A percentile compares a stretch with the other conserved stretches of the same genome.
phyloP scores from a whole-genome alignment of 2,797 vertebrate species.

The Limnodromus scolopaceus region DNA sequence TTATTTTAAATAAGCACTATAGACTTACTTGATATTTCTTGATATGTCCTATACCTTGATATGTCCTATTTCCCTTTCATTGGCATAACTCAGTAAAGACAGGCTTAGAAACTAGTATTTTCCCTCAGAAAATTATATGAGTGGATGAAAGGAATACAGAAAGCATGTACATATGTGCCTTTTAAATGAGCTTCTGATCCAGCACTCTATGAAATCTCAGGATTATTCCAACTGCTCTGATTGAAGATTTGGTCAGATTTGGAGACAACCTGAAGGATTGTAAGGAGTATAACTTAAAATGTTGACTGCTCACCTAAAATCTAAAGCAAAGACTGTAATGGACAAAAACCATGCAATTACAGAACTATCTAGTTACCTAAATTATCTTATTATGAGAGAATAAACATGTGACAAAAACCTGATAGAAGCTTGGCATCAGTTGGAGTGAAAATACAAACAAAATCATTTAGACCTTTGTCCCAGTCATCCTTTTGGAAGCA shows the following conservation, averaged over 20 bases:
- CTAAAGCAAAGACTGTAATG: not conserved
- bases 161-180: not conserved
- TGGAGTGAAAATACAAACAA: not conserved
- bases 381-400: not conserved
- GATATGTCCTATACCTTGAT: not conserved
- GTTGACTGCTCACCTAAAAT: not conserved
- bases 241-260: not conserved
- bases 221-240: not conserved
- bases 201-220: not conserved
- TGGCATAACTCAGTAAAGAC: not conserved
- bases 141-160: not conserved
- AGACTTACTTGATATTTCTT: not conserved
- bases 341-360: not conserved
- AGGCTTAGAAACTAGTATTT: not conserved
- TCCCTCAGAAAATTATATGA: not conserved
- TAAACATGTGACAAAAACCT: not conserved
- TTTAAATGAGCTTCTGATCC: not conserved
- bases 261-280: not conserved
- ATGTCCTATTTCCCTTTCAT: not conserved
- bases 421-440: not conserved
- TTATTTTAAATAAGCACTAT: not conserved
- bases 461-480: not conserved
- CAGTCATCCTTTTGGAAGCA: not conserved
- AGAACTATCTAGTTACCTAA: not conserved
- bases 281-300: not conserved